Conservation (phyloP, 2,113 vertebrate genomes). For the Larimichthys crocea region DNA sequence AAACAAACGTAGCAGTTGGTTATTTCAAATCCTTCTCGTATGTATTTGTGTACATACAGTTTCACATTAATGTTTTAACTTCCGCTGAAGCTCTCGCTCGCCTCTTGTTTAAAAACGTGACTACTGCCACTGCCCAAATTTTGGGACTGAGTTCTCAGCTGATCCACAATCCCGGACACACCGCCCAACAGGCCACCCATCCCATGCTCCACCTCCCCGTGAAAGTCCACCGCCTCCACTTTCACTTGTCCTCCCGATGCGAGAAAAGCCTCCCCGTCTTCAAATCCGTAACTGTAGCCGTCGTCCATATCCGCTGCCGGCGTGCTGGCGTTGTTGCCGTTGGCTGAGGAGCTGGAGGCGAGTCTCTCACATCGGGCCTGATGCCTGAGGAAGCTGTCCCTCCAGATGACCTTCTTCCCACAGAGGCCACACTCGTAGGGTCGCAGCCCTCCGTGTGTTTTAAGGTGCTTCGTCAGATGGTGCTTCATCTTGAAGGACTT, state of each 20-base stretch:
- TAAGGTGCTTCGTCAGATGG: constrained; percentile 87
- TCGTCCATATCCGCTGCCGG: constrained; percentile 24
- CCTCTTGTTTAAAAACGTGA: constrained; percentile 79
- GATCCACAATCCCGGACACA: constrained; percentile 68
- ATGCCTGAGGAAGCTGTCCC: constrained; percentile 86
- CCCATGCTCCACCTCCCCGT: constrained; percentile 66
- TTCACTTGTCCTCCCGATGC: constrained; percentile 76
- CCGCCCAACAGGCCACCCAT: constrained; percentile 68
- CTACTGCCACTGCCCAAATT: neutral
- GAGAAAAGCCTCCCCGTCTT: constrained; percentile 69
- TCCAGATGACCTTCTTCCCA: constrained; percentile 87
- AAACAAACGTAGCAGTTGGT: constrained; percentile 1
- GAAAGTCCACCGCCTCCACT: constrained; percentile 81
- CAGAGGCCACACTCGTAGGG: constrained; percentile 84
- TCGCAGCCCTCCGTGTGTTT: constrained; percentile 85
- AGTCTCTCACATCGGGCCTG: constrained; percentile 83
- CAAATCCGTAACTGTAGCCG: constrained; percentile 67
- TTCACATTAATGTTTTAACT: constrained; percentile 6
- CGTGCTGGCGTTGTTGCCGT: neutral
- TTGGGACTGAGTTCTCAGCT: constrained; percentile 57
- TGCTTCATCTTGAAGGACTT: constrained; percentile 90
- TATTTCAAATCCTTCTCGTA: constrained; percentile 2
- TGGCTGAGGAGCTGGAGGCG: constrained; percentile 50
- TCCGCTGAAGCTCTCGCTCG: constrained; percentile 64
- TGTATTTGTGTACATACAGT: neutral